Conservation (phyloP, 2,113 vertebrate species). For the Cyanistes caeruleus region DNA sequence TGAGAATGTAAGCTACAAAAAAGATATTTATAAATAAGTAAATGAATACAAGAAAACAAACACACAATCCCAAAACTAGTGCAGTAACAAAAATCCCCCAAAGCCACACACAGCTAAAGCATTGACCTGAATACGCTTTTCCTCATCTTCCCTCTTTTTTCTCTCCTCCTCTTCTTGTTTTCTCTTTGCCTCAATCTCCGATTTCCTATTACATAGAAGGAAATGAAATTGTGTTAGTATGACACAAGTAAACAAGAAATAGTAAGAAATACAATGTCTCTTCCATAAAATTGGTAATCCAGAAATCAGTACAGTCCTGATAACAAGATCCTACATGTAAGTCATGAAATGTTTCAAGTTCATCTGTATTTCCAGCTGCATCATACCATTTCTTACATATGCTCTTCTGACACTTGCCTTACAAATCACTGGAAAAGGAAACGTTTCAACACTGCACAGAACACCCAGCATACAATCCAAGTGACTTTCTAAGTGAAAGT, state of each 20-base stretch:
- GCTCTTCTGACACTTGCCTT: not conserved
- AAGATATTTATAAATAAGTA: not conserved
- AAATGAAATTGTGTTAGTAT: not conserved
- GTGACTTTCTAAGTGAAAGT: not conserved
- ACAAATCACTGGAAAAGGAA: not conserved
- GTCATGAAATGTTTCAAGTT: not conserved
- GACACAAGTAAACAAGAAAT: not conserved
- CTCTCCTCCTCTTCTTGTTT: constrained; percentile 93
- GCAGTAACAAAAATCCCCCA: not conserved
- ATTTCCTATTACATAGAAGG: constrained; percentile 79
- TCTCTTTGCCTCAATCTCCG: constrained; percentile 93
- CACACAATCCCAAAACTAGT: not conserved
- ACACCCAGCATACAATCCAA: not conserved
- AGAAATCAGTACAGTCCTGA: not conserved
- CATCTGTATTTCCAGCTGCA: not conserved
- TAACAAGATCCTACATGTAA: not conserved
- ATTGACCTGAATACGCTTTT: constrained; percentile 87
- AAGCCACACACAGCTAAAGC: not conserved
- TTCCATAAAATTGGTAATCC: not conserved
- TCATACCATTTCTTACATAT: not conserved
- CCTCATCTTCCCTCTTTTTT: constrained; percentile 92
- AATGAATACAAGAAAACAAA: not conserved
- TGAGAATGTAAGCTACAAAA: not conserved
- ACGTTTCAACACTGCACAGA: not conserved
- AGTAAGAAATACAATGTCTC: not conserved